Conservation (phyloP, 2,113 vertebrate species). For the Aix galericulata region DNA sequence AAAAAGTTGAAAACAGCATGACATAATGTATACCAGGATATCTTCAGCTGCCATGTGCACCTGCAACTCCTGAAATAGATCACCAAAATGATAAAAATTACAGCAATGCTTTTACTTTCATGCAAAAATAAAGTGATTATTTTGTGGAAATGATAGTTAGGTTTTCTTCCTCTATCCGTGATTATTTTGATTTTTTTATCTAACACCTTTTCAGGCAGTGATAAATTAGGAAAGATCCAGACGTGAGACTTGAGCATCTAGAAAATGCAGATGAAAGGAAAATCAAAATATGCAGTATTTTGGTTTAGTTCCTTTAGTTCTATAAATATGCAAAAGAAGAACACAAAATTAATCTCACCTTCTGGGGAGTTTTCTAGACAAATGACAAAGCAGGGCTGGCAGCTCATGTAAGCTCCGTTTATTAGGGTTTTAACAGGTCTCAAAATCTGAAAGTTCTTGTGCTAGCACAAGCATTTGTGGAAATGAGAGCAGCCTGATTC, state of each 20-base stretch:
- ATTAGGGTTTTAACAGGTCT: background rate
- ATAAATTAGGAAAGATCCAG: background rate
- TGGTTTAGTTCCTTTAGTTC: background rate
- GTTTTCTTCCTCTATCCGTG: background rate
- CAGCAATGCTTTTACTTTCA: background rate
- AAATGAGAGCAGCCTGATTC: background rate
- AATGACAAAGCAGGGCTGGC: background rate
- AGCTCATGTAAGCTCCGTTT: background rate
- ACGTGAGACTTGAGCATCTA: background rate
- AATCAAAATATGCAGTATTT: background rate
- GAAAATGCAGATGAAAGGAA: background rate
- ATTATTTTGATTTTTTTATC: background rate
- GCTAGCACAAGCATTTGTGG: background rate
- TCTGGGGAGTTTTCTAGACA: background rate
- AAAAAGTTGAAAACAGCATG: background rate
- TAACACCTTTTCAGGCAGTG: background rate
- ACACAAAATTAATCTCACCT: background rate
- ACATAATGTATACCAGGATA: background rate
- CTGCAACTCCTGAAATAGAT: background rate
- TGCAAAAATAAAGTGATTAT: background rate
- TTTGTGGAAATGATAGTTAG: background rate
- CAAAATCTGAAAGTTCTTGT: background rate
- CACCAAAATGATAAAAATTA: background rate
- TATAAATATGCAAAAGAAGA: background rate
- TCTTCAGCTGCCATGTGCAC: background rate